Conservation (phyloP, 1,140 invertebrate genomes). For the Augochlora pura region DNA sequence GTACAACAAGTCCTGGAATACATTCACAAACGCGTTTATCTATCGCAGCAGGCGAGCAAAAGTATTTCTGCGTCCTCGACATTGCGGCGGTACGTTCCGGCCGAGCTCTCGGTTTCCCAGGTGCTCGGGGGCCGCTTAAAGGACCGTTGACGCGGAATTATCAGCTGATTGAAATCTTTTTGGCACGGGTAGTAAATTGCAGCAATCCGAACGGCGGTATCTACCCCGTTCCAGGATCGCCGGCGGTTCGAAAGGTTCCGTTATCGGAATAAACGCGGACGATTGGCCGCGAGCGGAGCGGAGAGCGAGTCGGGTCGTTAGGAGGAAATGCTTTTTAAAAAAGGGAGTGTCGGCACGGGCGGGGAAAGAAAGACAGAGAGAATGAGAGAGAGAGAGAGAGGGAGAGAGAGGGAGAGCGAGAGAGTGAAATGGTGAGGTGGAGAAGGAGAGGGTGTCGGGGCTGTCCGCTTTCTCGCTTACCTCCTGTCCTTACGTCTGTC, state of each 20-base stretch:
- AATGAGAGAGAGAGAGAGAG: not conserved
- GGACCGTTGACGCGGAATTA: too few relatives aligned
- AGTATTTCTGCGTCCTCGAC: too few relatives aligned
- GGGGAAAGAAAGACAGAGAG: slow-evolving; percentile 25
- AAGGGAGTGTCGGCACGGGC: not conserved
- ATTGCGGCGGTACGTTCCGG: too few relatives aligned
- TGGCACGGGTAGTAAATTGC: too few relatives aligned
- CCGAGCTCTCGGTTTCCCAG: too few relatives aligned
- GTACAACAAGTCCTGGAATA: too few relatives aligned
- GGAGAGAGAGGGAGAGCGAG: slow-evolving; percentile 34
- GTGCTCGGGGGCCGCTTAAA: too few relatives aligned
- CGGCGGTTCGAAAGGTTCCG: not conserved
- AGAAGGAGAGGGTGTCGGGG: slow-evolving; percentile 19
- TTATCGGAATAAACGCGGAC: slow-evolving; percentile 6
- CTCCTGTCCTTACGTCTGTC: slow-evolving; percentile 76
- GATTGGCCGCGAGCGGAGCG: slow-evolving; percentile 4
- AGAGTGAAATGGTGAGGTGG: slow-evolving; percentile 23
- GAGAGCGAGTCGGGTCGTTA: slow-evolving; percentile 3
- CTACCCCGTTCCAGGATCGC: too few relatives aligned
- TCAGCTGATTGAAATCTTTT: too few relatives aligned
- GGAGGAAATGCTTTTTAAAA: slow-evolving; percentile 67
- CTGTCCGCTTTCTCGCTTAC: slow-evolving; percentile 66
- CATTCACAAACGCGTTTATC: too few relatives aligned
- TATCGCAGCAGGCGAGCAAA: too few relatives aligned
- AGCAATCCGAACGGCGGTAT: too few relatives aligned